phyloP scores from a whole-genome alignment of 2,888 invertebrate species.

The Liodrosophila aerea region DNA sequence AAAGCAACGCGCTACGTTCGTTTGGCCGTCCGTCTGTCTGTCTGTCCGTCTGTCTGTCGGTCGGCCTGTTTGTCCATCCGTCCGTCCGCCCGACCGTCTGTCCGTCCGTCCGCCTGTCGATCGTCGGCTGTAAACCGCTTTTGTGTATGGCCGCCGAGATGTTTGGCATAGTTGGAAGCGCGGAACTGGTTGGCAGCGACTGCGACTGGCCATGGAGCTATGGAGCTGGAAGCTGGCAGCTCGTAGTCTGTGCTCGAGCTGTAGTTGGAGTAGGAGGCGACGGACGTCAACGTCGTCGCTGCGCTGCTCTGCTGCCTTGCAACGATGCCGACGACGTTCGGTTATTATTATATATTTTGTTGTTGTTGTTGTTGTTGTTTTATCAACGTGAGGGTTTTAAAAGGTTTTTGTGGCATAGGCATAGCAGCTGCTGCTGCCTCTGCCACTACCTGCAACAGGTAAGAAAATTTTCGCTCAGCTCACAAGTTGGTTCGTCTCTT shows the following conservation, averaged over 20 bases:
- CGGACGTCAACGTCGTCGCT: conserved; percentile 2
- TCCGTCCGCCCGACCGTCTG: conserved; percentile 15
- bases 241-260: no score
- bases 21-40: conserved; percentile 35
- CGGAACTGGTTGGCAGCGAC: conserved; percentile 64
- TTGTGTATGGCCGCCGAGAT: conserved; percentile 70
- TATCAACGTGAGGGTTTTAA: conserved; percentile 74
- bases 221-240: not conserved
- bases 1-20: conserved; percentile 33
- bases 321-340: conserved; percentile 1
- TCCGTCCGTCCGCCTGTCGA: conserved; percentile 34
- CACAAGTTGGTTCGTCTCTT: conserved; percentile 19
- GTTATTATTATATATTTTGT: conserved; percentile 17
- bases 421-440: conserved; percentile 58
- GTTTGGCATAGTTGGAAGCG: conserved; percentile 73
- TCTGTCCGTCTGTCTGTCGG: conserved; percentile 30
- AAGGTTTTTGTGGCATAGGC: conserved; percentile 73
- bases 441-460: conserved; percentile 71
- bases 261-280: conserved; percentile 1
- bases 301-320: conserved; percentile 3
- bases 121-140: conserved; percentile 69
- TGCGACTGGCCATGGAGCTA: not conserved
- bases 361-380: conserved; percentile 46
- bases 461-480: conserved; percentile 69
- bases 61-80: conserved; percentile 34